Evolutionary conservation across 2,888 invertebrate species (phyloP), one percentile per base, ranked within the genome.

Genomic region (Epinotia brunnichana): DNA sequence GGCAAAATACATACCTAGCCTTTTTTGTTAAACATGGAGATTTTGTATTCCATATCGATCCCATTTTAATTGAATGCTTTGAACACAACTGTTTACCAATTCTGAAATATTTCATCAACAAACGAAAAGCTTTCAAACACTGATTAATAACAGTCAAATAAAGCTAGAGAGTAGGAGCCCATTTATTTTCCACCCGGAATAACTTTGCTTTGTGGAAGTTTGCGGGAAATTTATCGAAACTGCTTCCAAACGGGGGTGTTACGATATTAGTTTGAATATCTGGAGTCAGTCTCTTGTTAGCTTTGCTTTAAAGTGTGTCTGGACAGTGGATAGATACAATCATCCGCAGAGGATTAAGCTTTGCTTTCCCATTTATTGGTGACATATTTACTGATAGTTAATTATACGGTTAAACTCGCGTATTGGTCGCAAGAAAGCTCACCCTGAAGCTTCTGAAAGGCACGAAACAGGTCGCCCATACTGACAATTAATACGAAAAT

Each of bases 141-240:
- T 29, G 39, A 59, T 59, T 35, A 68, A 59, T 59, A 44, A 39
- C 56, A 51, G 35, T 60, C 51, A 48, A 57, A 48, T 62, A 48
- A 53, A 53, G 63, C 63, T 35, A 17, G 17, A 62, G 35, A 21
- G 24, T 48, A 15, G 53, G 9, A 51, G 17, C 63, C 62, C 53
- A 60, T 60, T 48, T 60, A 21, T 68, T 60, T 51, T 51, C 35
- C 35, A 68, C n/a, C 29, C 17, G 17, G 15, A 41, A 41, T 56
- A 69, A 69, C 61, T 24, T 57, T 21, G 63, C 17, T 48, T 51
- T 48, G 57, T 19, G 51, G 63, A 63, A 70, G 63, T 70, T 64
- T 48, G 70, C 13, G 54, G 56, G 10, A 56, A 70, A 70, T 70
- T 59, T 59, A 70, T 70, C 24, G 70, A 44, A 70, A 53, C 39